Base-by-base conservation (phyloP, 2,888 invertebrate species). In the Plebejus melissa region DNA sequence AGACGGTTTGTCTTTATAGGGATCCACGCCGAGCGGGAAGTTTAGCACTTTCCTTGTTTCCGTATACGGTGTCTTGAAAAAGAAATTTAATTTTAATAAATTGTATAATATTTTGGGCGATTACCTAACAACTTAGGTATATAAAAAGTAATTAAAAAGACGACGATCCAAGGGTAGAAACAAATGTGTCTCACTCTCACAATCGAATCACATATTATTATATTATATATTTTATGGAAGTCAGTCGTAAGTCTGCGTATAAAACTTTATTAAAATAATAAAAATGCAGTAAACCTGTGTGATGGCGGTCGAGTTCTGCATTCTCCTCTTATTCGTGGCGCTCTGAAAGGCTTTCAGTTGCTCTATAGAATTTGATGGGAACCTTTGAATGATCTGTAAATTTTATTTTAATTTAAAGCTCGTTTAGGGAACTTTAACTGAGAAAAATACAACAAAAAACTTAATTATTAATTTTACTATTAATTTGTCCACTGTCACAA, bases 331-430 rank as follows among this genome's bases (percentile, higher is more conserved):
- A 76, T 86, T 87, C 74, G 88, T 82, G 16, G 85, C 77, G 74
- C 81, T 79, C 77, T 89, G 88, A 76, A 89, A 79, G 4, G 85
- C 88, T 79, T 89, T 89, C 70, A 89, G 76, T 75, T 87, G 83
- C 79, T 89, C 84, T 28, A 88, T 77, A 1, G 87, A 85, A 0
- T 82, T 83, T 1, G 58, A 46, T 0, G 82, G 76, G 74, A 79
- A 80, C 38, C 81, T 80, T 0, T 76, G 32, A 2, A 79, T n/a
- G 57, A 79, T 41, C 89, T 89, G 80, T 71, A 84, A 85, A 9
- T 38, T 16, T 41, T 22, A 41, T 60, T 7, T 22, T 58, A 41
- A 41, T 41, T 41, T 22, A 41, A 38, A 6, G 9, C 9, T 9
- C 2, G 22, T 22, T 22, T 22, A 22, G 22, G 22, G 22, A 22